Evolutionary conservation across 2,888 invertebrate species (phyloP).

Genomic region (Brachylomia viminalis): DNA sequence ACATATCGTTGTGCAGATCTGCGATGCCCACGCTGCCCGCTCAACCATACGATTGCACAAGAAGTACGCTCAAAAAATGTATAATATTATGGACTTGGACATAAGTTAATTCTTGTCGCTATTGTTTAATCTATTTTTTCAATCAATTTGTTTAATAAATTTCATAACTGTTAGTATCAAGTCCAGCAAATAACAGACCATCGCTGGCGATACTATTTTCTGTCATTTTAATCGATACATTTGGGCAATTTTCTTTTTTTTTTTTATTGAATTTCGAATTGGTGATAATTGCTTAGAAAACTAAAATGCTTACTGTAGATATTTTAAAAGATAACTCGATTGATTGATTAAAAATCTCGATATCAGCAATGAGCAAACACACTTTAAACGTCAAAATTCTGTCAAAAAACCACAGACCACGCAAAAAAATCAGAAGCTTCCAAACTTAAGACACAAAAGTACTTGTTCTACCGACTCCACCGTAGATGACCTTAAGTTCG

Average conservation of each 20-base stretch:
- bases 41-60: constrained; percentile 66
- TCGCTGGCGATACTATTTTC: neutral
- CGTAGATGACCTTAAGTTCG: constrained; percentile 48
- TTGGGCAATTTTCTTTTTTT: neutral
- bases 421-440: constrained; percentile 26
- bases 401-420: constrained; percentile 27
- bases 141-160: constrained; percentile 38
- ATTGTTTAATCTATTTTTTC: constrained; percentile 53
- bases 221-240: neutral
- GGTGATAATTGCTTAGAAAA: neutral
- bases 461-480: constrained; percentile 8
- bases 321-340: neutral
- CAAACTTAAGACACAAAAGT: constrained; percentile 16
- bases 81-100: constrained; percentile 36
- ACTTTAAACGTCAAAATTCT: constrained; percentile 31
- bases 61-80: constrained; percentile 57
- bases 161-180: constrained; percentile 30
- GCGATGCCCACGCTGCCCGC: constrained; percentile 68
- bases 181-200: neutral
- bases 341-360: neutral
- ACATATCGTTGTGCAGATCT: constrained; percentile 72
- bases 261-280: neutral
- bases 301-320: neutral
- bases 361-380: neutral
- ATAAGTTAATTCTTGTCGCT: constrained; percentile 56